Evolutionary conservation across 1,140 invertebrate genomes (phyloP).

Genomic region (Steinernema feltiae): DNA sequence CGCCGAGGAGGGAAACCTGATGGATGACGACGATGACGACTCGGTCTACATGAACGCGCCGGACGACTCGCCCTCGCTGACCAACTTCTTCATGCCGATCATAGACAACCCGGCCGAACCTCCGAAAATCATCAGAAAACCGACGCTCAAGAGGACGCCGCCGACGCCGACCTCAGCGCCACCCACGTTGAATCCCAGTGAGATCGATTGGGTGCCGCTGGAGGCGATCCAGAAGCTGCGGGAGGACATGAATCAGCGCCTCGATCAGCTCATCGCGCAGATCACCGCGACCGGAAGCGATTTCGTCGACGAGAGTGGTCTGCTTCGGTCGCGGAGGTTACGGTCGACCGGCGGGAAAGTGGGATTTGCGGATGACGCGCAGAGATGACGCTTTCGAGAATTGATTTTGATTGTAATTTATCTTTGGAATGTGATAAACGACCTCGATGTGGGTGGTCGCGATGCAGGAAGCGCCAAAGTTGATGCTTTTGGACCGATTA

Average conservation of each 20-base stretch:
- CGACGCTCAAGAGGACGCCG: constrained; percentile 4
- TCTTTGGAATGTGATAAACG: too few species aligned
- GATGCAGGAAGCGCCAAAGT: too few species aligned
- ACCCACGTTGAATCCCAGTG: constrained; percentile 21
- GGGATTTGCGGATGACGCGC: neutral
- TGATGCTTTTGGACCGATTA: too few species aligned
- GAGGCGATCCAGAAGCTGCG: constrained; percentile 33
- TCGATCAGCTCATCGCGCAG: constrained; percentile 43
- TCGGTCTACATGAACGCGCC: neutral
- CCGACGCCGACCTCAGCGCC: constrained; percentile 34
- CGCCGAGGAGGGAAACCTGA: constrained; percentile 34
- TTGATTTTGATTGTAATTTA: too few species aligned
- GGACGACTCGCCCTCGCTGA: constrained; percentile 11
- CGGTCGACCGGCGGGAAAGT: neutral
- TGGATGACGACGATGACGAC: constrained; percentile 36
- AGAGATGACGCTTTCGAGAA: too few species aligned
- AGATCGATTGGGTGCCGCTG: constrained; percentile 23
- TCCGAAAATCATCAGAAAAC: neutral
- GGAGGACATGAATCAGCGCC: constrained; percentile 31
- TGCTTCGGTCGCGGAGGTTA: neutral
- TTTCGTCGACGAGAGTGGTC: neutral
- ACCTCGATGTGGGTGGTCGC: too few species aligned
- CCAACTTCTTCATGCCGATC: constrained; percentile 4
- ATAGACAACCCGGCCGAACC: neutral
- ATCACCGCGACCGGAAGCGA: constrained; percentile 18